Percentiles rank a stretch among this genome's conserved stretches.
Conservation (phyloP, 2,113 vertebrate genomes). For the Deroptyus accipitrinus region DNA sequence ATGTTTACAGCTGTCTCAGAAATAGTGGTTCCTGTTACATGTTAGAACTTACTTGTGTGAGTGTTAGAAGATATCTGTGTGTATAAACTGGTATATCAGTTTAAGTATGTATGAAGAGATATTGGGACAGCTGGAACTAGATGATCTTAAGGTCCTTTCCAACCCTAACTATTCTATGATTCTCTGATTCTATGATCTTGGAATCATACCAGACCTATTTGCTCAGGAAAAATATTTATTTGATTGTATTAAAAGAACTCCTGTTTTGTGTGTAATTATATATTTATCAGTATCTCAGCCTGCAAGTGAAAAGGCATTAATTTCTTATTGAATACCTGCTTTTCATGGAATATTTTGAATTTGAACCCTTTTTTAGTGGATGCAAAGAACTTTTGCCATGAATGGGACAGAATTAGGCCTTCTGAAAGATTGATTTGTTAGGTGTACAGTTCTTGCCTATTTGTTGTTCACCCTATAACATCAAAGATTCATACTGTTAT, state of each 20-base stretch:
- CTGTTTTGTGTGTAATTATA: not conserved
- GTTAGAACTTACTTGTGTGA: not conserved
- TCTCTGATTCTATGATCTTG: not conserved
- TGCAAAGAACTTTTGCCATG: not conserved
- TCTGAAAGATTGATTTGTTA: slow-evolving; percentile 39
- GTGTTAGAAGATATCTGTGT: not conserved
- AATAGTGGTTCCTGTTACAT: not conserved
- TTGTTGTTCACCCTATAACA: slow-evolving; percentile 1
- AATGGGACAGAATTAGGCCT: not conserved
- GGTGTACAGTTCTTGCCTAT: not conserved
- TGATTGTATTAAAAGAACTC: not conserved
- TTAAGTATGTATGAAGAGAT: not conserved
- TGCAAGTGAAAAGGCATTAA: not conserved
- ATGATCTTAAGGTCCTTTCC: too few species aligned
- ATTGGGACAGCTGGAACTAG: not conserved
- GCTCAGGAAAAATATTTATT: not conserved
- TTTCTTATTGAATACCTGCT: not conserved
- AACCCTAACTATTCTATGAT: too few species aligned
- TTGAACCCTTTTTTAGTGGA: not conserved
- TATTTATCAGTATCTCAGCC: not conserved
- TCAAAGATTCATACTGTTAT: slow-evolving; percentile 47
- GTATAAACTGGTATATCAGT: not conserved
- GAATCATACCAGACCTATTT: not conserved
- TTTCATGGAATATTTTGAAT: not conserved
- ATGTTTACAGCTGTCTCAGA: not conserved